These are phyloP conservation scores for Sinella curviseta DNA, from an alignment of 1,140 invertebrate species.

Conservation along the genomic window DNA sequence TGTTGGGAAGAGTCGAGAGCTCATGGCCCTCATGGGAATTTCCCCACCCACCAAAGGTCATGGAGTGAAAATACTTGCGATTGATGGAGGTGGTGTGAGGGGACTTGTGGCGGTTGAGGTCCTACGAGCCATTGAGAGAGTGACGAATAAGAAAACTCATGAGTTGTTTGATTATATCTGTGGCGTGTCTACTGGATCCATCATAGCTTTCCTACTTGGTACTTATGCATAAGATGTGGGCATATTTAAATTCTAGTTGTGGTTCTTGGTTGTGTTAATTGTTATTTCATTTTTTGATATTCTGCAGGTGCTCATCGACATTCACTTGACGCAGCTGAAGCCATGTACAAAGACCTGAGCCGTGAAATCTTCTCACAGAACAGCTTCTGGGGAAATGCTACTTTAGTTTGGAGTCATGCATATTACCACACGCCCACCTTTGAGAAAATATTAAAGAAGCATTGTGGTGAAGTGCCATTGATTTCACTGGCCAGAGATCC, in stretches of 20 bases:
- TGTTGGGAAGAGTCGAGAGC: slow-evolving; percentile 58
- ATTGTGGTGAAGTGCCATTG: slow-evolving; percentile 68
- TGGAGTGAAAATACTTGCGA: slow-evolving; percentile 79
- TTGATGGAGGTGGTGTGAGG: slow-evolving; percentile 87
- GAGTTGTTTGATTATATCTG: slow-evolving; percentile 87
- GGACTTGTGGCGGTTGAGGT: slow-evolving; percentile 80
- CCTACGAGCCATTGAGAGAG: slow-evolving; percentile 71
- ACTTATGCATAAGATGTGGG: slow-evolving; percentile 48
- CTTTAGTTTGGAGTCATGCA: slow-evolving; percentile 79
- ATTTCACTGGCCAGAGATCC: slow-evolving; percentile 66
- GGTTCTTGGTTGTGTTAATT: slow-evolving; percentile 27
- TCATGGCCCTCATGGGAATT: slow-evolving; percentile 74
- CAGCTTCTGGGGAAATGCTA: slow-evolving; percentile 71
- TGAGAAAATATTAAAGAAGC: slow-evolving; percentile 75
- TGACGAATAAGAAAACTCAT: slow-evolving; percentile 66
- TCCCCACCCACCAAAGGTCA: slow-evolving; percentile 66
- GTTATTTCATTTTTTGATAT: slow-evolving; percentile 34
- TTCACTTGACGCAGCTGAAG: slow-evolving; percentile 65
- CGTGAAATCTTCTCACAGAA: slow-evolving; percentile 71
- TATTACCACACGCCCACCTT: slow-evolving; percentile 87
- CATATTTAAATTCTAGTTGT: slow-evolving; percentile 26
- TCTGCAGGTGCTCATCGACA: slow-evolving; percentile 61
- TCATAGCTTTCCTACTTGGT: slow-evolving; percentile 70
- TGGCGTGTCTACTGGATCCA: slow-evolving; percentile 87
- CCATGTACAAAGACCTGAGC: slow-evolving; percentile 70